Conservation (phyloP, 2,113 vertebrate species). For the Syrmaticus mikado region DNA sequence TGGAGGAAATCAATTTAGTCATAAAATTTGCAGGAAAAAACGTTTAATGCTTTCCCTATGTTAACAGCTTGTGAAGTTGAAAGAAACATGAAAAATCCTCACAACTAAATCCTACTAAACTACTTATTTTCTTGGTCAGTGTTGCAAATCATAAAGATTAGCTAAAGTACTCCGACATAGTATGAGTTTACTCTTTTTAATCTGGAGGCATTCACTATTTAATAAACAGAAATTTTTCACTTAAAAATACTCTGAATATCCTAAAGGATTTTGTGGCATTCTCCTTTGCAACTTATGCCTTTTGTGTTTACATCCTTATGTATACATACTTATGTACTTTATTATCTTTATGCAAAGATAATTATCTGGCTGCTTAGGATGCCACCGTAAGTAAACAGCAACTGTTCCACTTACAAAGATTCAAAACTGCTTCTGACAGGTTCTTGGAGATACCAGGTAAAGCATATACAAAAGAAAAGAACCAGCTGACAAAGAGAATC, state of each 20-base stretch:
- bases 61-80: not conserved
- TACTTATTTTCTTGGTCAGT: not conserved
- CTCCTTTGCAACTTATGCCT: not conserved
- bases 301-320: not conserved
- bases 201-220: not conserved
- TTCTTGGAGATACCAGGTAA: too few relatives aligned
- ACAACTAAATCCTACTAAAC: not conserved
- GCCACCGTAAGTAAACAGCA: not conserved
- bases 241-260: not conserved
- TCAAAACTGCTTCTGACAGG: too few relatives aligned
- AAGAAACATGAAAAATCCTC: not conserved
- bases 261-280: not conserved
- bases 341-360: too few relatives aligned
- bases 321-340: too few relatives aligned
- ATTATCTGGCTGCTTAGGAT: not conserved
- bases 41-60: not conserved
- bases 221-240: not conserved
- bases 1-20: too few relatives aligned
- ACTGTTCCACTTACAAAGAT: too few relatives aligned
- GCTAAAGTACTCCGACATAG: not conserved
- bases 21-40: not conserved
- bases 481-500: too few relatives aligned
- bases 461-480: too few relatives aligned
- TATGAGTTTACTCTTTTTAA: not conserved
- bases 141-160: not conserved